Evolutionary conservation across 2,888 invertebrate species (phyloP).

Genomic region (Coenonympha arcania): DNA sequence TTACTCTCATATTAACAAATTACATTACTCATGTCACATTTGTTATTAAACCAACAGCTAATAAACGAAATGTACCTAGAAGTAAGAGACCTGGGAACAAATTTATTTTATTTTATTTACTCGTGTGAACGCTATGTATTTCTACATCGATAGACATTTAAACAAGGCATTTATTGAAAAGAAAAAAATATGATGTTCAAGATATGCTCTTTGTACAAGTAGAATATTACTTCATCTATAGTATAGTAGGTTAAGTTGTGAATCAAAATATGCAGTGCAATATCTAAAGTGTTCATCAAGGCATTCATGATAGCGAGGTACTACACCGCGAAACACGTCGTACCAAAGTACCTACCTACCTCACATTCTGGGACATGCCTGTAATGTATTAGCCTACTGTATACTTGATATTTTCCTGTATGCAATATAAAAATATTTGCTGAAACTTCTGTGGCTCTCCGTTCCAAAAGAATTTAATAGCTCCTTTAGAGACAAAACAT

Average conservation of each 20-base stretch:
- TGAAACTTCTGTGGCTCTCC: background rate
- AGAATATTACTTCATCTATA: background rate
- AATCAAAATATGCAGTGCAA: slow-evolving; percentile 15
- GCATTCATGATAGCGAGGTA: slow-evolving; percentile 16
- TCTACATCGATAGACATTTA: no score
- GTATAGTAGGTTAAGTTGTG: background rate
- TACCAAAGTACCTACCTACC: slow-evolving; percentile 14
- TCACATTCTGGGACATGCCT: slow-evolving; percentile 16
- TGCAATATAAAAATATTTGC: slow-evolving; percentile 6
- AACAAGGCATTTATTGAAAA: no score
- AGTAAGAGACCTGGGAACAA: no score
- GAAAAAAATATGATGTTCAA: no score
- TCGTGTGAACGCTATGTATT: no score
- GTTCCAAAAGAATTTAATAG: background rate
- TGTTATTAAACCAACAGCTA: no score
- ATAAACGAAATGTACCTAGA: no score
- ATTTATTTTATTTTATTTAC: no score
- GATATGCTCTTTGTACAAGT: no score
- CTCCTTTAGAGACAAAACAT: background rate
- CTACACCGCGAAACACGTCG: slow-evolving; percentile 13
- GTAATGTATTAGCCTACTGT: slow-evolving; percentile 18
- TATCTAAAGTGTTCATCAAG: slow-evolving; percentile 21
- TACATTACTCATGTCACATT: no score
- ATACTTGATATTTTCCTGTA: slow-evolving; percentile 14
- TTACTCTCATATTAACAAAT: no score